These are phyloP conservation scores for Vanacampus margaritifer DNA, from an alignment of 2,113 vertebrate genomes.

Conservation along the genomic window DNA sequence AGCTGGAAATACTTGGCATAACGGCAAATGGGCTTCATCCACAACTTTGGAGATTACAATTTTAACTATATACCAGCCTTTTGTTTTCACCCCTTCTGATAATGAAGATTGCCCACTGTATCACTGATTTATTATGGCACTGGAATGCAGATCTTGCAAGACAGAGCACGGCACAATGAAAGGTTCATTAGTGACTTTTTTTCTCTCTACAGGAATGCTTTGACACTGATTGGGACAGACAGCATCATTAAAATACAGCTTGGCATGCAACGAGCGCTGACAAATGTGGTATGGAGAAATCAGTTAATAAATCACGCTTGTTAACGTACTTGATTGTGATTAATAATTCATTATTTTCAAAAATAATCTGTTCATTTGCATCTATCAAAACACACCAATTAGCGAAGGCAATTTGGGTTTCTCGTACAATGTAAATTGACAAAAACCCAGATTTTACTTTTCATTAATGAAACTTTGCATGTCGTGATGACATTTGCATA, in stretches of 20 bases:
- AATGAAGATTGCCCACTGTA: conserved; percentile 17
- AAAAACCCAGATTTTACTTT: conserved; percentile 14
- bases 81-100: not conserved
- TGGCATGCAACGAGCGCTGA: conserved; percentile 55
- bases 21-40: not conserved
- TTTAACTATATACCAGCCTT: not conserved
- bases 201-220: conserved; percentile 40
- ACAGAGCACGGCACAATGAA: conserved; percentile 37
- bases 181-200: conserved; percentile 57
- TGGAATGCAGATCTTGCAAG: conserved; percentile 14
- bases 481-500: conserved; percentile 3
- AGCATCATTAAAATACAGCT: conserved; percentile 64
- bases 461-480: conserved; percentile 9
- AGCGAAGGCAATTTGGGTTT: conserved; percentile 41
- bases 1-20: not conserved
- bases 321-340: conserved; percentile 63
- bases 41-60: not conserved
- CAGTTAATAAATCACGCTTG: conserved; percentile 63
- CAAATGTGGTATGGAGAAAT: conserved; percentile 55
- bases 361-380: conserved; percentile 58
- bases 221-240: conserved; percentile 67
- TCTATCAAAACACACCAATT: conserved; percentile 56
- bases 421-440: conserved; percentile 20
- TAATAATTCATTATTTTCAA: conserved; percentile 66
- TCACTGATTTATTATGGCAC: conserved; percentile 31